These are phyloP conservation scores for Crematogaster levior DNA, from an alignment of 2,888 invertebrate genomes.

Conservation along the genomic window DNA sequence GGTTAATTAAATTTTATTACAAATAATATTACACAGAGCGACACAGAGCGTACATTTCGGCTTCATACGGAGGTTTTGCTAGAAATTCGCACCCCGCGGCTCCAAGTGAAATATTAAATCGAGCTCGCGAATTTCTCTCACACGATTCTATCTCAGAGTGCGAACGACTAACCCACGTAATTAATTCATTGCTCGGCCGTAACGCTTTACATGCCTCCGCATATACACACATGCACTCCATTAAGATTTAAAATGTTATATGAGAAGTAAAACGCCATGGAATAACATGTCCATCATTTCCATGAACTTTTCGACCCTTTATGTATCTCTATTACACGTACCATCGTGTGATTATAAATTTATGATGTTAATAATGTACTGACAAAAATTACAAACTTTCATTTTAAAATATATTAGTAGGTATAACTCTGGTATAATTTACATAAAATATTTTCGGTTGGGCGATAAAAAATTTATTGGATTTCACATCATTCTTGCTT, in stretches of 20 bases:
- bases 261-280: slow-evolving; percentile 33
- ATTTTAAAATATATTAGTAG: neutral
- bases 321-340: neutral
- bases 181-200: slow-evolving; percentile 62
- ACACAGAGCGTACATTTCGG: slow-evolving; percentile 45
- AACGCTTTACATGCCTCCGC: slow-evolving; percentile 55
- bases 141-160: slow-evolving; percentile 44
- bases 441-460: neutral
- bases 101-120: slow-evolving; percentile 65
- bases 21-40: slow-evolving; percentile 70
- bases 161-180: slow-evolving; percentile 57
- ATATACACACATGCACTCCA: slow-evolving; percentile 7
- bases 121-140: slow-evolving; percentile 46
- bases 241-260: slow-evolving; percentile 57
- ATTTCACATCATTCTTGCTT: neutral
- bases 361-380: neutral
- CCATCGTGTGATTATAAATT: neutral
- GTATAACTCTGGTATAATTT: neutral
- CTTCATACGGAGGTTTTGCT: slow-evolving; percentile 25
- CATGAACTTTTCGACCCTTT: slow-evolving; percentile 11
- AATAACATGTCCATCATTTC: slow-evolving; percentile 39
- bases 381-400: neutral
- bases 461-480: neutral
- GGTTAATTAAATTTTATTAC: slow-evolving; percentile 78
- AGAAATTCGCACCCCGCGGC: slow-evolving; percentile 43